These are phyloP conservation scores for Cosmia pyralina DNA, from an alignment of 2,888 invertebrate genomes.

Conservation along the genomic window DNA sequence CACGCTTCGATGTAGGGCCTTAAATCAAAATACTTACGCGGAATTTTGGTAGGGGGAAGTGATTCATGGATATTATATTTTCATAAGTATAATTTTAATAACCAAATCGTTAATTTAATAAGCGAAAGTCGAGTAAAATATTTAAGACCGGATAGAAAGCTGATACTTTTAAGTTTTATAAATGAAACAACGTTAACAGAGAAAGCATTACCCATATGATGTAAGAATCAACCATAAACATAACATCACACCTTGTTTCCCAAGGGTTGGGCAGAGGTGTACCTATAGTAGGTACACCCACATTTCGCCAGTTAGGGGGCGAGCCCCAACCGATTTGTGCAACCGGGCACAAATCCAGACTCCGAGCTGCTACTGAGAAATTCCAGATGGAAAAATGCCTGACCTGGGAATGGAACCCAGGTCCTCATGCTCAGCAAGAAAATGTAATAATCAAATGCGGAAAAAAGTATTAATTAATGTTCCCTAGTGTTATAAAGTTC, in stretches of 20 bases:
- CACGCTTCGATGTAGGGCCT: too few species aligned
- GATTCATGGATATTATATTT: neutral
- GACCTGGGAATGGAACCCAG: too few species aligned
- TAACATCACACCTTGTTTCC: too few species aligned
- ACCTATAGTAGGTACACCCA: too few species aligned
- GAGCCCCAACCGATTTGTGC: too few species aligned
- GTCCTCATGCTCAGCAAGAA: too few species aligned
- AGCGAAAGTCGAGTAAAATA: slow-evolving; percentile 14
- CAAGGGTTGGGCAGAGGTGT: too few species aligned
- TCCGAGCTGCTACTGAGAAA: too few species aligned
- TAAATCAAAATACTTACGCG: neutral
- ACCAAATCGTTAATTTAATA: neutral
- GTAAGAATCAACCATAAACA: neutral
- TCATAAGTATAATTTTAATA: neutral
- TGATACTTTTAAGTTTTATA: neutral
- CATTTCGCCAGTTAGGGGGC: too few species aligned
- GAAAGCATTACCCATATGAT: slow-evolving; percentile 31
- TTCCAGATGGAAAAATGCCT: too few species aligned
- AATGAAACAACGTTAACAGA: slow-evolving; percentile 3
- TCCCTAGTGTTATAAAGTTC: neutral
- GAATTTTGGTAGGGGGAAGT: neutral
- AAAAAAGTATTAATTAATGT: neutral
- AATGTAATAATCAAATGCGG: too few species aligned
- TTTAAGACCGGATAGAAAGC: slow-evolving; percentile 64
- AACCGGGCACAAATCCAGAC: too few species aligned